These are phyloP conservation scores for Ctenopoma kingsleyae DNA, from an alignment of 2,797 vertebrate species.

Conservation along the genomic window DNA sequence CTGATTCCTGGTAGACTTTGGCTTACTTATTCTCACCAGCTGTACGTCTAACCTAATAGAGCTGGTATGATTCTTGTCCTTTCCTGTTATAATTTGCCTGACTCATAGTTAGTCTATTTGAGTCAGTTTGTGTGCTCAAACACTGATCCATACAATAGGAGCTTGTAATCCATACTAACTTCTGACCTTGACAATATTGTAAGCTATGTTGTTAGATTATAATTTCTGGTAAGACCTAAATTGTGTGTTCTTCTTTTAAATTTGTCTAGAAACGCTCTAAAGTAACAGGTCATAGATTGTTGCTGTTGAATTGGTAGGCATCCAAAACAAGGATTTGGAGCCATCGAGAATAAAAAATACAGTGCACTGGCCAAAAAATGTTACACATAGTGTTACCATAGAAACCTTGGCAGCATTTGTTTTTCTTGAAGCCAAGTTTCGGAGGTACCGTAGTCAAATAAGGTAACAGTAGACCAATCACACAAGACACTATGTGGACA, in stretches of 20 bases:
- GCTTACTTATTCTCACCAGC: conserved; percentile 52
- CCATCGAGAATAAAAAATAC: conserved; percentile 21
- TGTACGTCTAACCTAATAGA: conserved; percentile 50
- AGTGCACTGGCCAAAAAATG: conserved; percentile 20
- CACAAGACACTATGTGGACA: background rate
- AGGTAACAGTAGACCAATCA: background rate
- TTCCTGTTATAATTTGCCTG: conserved; percentile 65
- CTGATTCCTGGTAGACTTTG: conserved; percentile 60
- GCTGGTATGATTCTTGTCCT: conserved; percentile 31
- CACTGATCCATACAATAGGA: conserved; percentile 55
- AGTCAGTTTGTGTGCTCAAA: conserved; percentile 44
- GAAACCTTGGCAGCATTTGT: conserved; percentile 31
- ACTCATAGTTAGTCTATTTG: conserved; percentile 64
- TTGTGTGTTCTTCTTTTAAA: background rate
- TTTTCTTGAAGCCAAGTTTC: conserved; percentile 25
- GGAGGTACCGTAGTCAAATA: conserved; percentile 8
- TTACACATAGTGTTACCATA: conserved; percentile 38
- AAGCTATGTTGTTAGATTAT: background rate
- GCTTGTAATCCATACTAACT: conserved; percentile 23
- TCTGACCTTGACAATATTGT: conserved; percentile 8
- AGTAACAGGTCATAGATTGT: conserved; percentile 9
- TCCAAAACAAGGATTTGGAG: conserved; percentile 29
- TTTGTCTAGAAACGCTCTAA: conserved; percentile 1
- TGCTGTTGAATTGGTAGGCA: conserved; percentile 19
- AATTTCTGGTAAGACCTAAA: conserved; percentile 1